Conservation (phyloP, 2,797 vertebrate species). For the Pantherophis alleghaniensis region DNA sequence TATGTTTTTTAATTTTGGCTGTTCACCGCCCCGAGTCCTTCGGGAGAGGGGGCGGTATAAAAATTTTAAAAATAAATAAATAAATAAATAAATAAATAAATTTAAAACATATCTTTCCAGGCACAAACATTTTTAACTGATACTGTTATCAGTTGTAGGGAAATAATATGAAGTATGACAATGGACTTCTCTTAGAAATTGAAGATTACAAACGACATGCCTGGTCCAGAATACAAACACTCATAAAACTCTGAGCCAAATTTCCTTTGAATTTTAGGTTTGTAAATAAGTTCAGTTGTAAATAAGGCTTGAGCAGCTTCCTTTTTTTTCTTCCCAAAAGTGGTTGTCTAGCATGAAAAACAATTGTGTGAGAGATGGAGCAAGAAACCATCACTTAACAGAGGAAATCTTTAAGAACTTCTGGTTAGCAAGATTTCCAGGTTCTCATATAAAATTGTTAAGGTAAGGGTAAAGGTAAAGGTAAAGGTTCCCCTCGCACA, state of each 20-base stretch:
- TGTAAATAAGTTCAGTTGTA: not conserved
- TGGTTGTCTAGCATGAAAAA: too few species aligned
- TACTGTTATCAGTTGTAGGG: not conserved
- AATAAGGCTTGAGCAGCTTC: not conserved
- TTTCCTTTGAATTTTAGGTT: not conserved
- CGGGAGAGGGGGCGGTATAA: too few species aligned
- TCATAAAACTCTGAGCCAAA: not conserved
- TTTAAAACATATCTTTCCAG: not conserved
- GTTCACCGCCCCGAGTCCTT: too few species aligned
- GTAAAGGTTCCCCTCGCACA: too few species aligned
- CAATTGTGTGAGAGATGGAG: not conserved
- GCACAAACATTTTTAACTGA: not conserved
- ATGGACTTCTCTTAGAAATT: not conserved
- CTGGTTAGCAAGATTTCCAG: not conserved
- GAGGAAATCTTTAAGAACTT: not conserved
- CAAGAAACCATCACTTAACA: not conserved
- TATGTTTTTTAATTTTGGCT: too few species aligned
- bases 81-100: too few species aligned
- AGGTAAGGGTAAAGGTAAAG: too few species aligned
- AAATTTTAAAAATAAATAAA: too few species aligned
- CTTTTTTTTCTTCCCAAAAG: not conserved
- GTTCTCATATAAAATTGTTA: not conserved
- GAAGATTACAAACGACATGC: not conserved
- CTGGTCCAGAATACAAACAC: not conserved
- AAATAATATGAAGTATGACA: not conserved